Evolutionary conservation across 2,113 vertebrate species (phyloP), one percentile per base, ranked within the genome.

Genomic region (Corythaeola cristata): DNA sequence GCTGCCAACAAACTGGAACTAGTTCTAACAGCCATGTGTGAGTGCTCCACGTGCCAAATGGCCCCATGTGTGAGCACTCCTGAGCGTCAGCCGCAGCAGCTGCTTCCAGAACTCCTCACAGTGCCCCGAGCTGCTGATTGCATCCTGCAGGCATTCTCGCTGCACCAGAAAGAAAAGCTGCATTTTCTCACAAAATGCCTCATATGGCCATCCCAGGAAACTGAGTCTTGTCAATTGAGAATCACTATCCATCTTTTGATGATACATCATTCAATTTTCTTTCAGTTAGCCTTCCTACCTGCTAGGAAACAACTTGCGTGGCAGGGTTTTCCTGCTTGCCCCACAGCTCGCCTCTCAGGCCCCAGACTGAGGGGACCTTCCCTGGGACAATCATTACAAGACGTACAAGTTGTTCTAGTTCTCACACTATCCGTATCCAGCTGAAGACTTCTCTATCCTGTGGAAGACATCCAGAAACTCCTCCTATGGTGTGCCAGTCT

Each of bases 61-160:
- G 9, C 12, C 41, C 41, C 41, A 41, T 9, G 41, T 41, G 41
- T 41, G 9, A 41, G 27, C 7, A 11, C 19, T 19, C 50, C 53
- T 4, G 8, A 22, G 27, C 11, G 7, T 35, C 3, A 5, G 7
- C n/a, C 27, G 3, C 26, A 27, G 35, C 4, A 7, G 27, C 28
- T 30, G 3, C 12, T 6, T 10, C 67, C 2, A 6, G 17, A 45
- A 49, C 12, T 50, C 24, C 67, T 50, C 3, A 1, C 3, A 2
- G 67, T 2, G 3, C 18, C 24, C 24, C 1, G 8, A 47, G 41
- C 19, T 37, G 17, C 35, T 41, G 35, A 4, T 14, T 52, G 35
- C 10, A 2, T 26, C 47, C 35, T 16, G 47, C 4, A 3, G 6
- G 6, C 22, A 18, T 21, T 53, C 76, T 27, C 6, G 1, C 59